Evolutionary conservation across 2,888 invertebrate genomes (phyloP).

Genomic region (Cotesia congregata): DNA sequence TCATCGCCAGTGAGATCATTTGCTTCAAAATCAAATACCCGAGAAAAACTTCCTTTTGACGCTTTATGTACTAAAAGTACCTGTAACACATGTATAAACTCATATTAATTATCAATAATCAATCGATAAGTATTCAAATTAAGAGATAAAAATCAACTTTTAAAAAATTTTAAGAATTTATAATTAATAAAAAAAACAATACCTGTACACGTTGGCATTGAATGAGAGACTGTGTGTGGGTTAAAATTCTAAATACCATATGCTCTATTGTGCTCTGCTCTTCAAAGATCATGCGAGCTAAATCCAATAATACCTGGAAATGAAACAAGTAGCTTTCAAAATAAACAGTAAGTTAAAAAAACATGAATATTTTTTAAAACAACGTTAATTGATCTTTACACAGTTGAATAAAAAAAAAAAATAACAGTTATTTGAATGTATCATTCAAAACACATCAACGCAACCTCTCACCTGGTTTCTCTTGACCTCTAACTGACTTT

Average conservation of each 20-base stretch:
- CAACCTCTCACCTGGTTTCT: conserved; percentile 81
- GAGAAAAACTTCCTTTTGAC: conserved; percentile 91
- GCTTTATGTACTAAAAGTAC: conserved; percentile 91
- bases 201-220: conserved; percentile 96
- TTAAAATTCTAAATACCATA: conserved; percentile 92
- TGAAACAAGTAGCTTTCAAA: not conserved
- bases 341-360: conserved; percentile 8
- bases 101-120: too few relatives aligned
- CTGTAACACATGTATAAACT: conserved; percentile 67
- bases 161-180: conserved; percentile 24
- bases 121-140: too few relatives aligned
- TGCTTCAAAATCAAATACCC: conserved; percentile 94
- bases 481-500: conserved; percentile 94
- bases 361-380: not conserved
- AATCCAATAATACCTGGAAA: conserved; percentile 83
- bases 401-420: not conserved
- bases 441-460: not conserved
- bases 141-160: too few relatives aligned
- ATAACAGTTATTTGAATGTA: not conserved
- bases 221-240: conserved; percentile 94
- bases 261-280: conserved; percentile 97
- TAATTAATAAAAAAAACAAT: conserved; percentile 12
- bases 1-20: conserved; percentile 89
- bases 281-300: conserved; percentile 97
- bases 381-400: not conserved